Conservation (phyloP, 2,888 invertebrate species). For the Amblyjoppa fuscipennis region DNA sequence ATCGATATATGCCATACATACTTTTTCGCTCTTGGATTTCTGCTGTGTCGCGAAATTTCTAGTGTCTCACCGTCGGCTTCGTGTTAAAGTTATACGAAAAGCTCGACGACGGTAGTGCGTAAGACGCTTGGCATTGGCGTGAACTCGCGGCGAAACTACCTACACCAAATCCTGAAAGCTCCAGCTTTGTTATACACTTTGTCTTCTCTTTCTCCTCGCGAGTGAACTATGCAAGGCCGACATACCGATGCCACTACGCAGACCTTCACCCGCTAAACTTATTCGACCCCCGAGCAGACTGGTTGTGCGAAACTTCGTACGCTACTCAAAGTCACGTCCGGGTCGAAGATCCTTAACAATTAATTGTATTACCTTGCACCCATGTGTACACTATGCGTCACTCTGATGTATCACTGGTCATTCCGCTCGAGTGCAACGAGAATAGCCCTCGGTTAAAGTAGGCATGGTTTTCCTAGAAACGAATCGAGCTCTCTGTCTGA, state of each 20-base stretch:
- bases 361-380: conserved; percentile 55
- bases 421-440: conserved; percentile 5
- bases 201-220: conserved; percentile 20
- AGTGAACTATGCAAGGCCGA: conserved; percentile 57
- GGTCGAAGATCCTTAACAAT: conserved; percentile 66
- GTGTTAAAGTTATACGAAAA: conserved; percentile 40
- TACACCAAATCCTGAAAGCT: background rate
- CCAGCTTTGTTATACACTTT: background rate
- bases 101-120: conserved; percentile 23
- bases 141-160: conserved; percentile 1
- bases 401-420: conserved; percentile 35
- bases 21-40: background rate
- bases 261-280: conserved; percentile 66
- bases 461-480: background rate
- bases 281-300: conserved; percentile 39
- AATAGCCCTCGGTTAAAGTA: background rate
- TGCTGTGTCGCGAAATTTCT: conserved; percentile 3
- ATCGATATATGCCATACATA: background rate
- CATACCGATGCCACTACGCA: conserved; percentile 36
- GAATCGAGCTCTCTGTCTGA: conserved; percentile 23
- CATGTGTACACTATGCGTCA: conserved; percentile 16
- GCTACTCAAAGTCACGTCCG: conserved; percentile 51
- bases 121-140: conserved; percentile 23
- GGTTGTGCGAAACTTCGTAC: conserved; percentile 38
- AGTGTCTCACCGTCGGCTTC: background rate